Evolutionary conservation across 2,888 invertebrate genomes (phyloP).

Genomic region (Tholera decimalis): DNA sequence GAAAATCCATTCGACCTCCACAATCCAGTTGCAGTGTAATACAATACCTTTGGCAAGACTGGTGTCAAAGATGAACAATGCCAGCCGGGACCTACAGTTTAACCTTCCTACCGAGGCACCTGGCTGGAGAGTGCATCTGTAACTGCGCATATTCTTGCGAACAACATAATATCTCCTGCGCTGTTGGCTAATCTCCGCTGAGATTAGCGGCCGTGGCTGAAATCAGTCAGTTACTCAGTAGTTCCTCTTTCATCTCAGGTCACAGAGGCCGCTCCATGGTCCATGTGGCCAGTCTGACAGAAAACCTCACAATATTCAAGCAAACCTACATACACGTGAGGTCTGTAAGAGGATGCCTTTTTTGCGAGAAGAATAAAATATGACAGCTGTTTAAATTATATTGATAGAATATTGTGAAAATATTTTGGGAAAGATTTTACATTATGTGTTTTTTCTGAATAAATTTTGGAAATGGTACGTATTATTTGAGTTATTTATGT

Average conservation of each 20-base stretch:
- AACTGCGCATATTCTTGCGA: no score
- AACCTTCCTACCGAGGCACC: no score
- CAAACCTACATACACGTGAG: slow-evolving; percentile 14
- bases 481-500: slow-evolving; percentile 3
- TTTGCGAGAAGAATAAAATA: slow-evolving; percentile 13
- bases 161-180: no score
- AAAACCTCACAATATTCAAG: background rate
- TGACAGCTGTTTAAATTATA: slow-evolving; percentile 20
- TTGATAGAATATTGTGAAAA: slow-evolving; percentile 25
- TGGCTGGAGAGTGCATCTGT: no score
- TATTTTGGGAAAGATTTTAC: slow-evolving; percentile 30
- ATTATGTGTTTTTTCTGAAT: slow-evolving; percentile 5
- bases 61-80: no score
- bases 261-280: background rate
- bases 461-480: slow-evolving; percentile 26
- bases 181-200: no score
- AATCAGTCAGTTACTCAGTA: background rate
- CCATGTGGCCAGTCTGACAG: slow-evolving; percentile 3
- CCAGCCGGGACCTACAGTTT: no score
- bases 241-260: background rate
- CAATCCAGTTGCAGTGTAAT: no score
- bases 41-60: no score
- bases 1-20: no score
- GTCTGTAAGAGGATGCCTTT: slow-evolving; percentile 15
- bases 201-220: no score